Conservation (phyloP, 1,140 invertebrate genomes). For the Aphis gossypii region DNA sequence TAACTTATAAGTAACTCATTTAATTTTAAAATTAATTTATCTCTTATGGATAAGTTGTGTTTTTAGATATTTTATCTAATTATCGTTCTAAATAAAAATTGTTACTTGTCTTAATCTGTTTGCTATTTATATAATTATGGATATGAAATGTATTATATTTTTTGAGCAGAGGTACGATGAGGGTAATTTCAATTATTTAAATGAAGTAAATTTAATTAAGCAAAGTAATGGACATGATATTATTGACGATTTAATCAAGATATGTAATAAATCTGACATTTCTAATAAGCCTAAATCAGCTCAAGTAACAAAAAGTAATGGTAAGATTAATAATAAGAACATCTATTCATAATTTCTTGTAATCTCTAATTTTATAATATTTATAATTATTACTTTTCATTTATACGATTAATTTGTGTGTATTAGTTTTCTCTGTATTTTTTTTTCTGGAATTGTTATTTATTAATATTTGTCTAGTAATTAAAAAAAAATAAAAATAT, state of each 20-base stretch:
- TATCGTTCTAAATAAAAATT: not conserved
- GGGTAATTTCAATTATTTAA: slow-evolving; percentile 22
- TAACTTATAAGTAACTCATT: too few species aligned
- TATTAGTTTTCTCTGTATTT: not conserved
- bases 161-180: not conserved
- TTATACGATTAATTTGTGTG: not conserved
- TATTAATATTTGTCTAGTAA: not conserved
- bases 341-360: not conserved
- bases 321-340: not conserved
- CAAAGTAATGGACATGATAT: not conserved
- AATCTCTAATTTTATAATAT: not conserved
- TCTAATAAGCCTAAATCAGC: not conserved
- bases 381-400: not conserved
- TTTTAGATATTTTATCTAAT: not conserved
- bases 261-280: not conserved
- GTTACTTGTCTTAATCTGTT: not conserved
- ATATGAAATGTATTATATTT: not conserved
- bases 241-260: slow-evolving; percentile 19
- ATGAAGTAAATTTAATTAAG: slow-evolving; percentile 32
- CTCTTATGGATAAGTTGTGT: not conserved
- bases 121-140: not conserved
- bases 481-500: not conserved
- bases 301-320: not conserved
- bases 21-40: too few species aligned
- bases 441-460: not conserved